Evolutionary conservation across 2,797 vertebrate genomes (phyloP), one percentile per base, ranked within the genome.

Genomic region (Xerus rutilus): DNA sequence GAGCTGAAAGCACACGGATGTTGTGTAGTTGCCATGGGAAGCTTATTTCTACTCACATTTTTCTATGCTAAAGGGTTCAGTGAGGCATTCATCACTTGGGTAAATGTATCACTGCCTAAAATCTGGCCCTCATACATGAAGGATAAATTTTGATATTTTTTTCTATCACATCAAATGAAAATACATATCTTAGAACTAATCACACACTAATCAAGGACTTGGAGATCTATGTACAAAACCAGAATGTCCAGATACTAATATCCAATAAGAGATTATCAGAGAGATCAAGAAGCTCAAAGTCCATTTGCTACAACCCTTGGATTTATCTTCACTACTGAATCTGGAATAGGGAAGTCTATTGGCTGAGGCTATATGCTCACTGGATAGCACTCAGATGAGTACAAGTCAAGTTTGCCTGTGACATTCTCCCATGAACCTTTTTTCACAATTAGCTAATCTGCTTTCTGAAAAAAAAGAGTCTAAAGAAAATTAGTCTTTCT

Each of bases 101-200:
- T 21, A 15, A 87, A 52, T 25, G 10, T 10, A 35, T 45, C 49
- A 70, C 4, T 43, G 30, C 21, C 62, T 28, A 25, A 15, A 11
- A 2, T 78, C 17, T 86, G 3, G 20, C 67, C 32, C 62, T 95
- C 45, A 57, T 32, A 23, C 18, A 59, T 10, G 7, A 43, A 91
- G 13, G 39, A 89, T 49, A 91, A 96, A 88, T 78, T 7, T 79
- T 89, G 47, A 43, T 25, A 67, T 73, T 76, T 86, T 76, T 86
- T 8, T 32, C 6, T 39, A 78, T 52, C 59, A 88, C 10, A 76
- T 67, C 32, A 81, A 94, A 78, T 86, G 49, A 86, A 91, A 96
- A 86, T 52, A 18, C 8, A 88, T 72, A n/a, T 91, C 49, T 43
- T 59, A 67, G 8, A 8, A 14, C 12, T 73, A 94, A 76, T 64